phyloP scores from a whole-genome alignment of 2,888 invertebrate genomes.

The Trichogramma evanescens region DNA sequence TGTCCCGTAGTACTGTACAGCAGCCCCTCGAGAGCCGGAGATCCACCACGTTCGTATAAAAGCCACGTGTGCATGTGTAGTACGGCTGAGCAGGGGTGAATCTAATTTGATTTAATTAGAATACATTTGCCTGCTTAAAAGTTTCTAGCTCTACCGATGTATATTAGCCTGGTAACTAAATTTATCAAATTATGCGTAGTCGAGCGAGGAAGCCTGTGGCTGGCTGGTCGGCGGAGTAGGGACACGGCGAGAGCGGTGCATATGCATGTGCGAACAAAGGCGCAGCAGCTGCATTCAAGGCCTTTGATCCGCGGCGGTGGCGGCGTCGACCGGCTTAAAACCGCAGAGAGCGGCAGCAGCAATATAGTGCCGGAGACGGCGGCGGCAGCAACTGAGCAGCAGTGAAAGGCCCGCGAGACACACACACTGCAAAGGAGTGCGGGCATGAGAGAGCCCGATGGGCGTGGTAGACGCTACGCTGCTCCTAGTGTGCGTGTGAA shows the following conservation, averaged over 20 bases:
- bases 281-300: too few relatives aligned
- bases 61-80: background rate
- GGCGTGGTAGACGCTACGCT: constrained; percentile 20
- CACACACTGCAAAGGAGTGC: too few relatives aligned
- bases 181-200: constrained; percentile 43
- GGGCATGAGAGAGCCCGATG: background rate
- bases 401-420: constrained; percentile 1
- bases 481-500: constrained; percentile 4
- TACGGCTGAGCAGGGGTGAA: constrained; percentile 29
- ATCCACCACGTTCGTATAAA: background rate
- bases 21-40: too few relatives aligned
- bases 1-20: too few relatives aligned
- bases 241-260: constrained; percentile 2
- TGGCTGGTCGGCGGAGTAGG: background rate
- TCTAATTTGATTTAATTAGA: constrained; percentile 44
- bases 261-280: too few relatives aligned
- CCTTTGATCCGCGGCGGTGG: too few relatives aligned
- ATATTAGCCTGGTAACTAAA: constrained; percentile 43
- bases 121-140: constrained; percentile 41
- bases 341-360: too few relatives aligned
- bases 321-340: too few relatives aligned
- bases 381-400: background rate
- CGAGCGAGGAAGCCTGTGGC: constrained; percentile 4
- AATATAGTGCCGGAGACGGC: background rate
- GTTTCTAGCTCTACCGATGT: constrained; percentile 35